Base-by-base conservation (phyloP, 2,797 vertebrate genomes). In the Amblyraja radiata region DNA sequence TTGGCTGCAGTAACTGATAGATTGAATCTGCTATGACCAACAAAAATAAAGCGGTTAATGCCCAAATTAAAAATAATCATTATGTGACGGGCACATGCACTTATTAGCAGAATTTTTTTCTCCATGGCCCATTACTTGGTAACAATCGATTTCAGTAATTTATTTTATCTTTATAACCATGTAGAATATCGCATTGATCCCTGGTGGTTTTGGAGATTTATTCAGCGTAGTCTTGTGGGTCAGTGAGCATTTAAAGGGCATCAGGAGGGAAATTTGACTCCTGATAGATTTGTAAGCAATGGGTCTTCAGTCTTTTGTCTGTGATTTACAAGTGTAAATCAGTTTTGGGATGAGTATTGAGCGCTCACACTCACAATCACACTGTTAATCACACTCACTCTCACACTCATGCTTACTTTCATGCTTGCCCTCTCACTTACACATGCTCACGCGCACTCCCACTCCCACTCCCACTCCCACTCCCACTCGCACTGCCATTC, bases 91-190 rank as follows among this genome's bases (percentile, higher is more conserved):
- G 84, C 63, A 36, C 63, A 88, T 68, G 63, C 84, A 68, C 65
- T 88, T 68, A 68, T 68, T 36, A 88, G 36, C 84, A 68, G 6
- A 88, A 10, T 88, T 88, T 65, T 84, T 88, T 88, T 88, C 13
- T 68, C 84, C 65, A 32, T 68, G 63, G 84, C 18, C 84, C 63
- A 88, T 88, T 88, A 88, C 63, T 68, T 68, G 1, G 84, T 65
- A 88, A 88, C 84, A 88, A 68, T 88, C n/a, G 65, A 88, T 88
- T 68, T 88, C 63, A 68, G n/a, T 88, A 68, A 88, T 88, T 88
- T 68, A 32, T 86, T 86, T 86, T 65, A 32, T 18, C 61, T 88
- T 68, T 68, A 88, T 36, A 68, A 68, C 84, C 65, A 32, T 68
- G 63, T 36, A 36, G 63, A 32, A 88, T 32, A 88, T 65, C 61